Base-by-base conservation (phyloP, 2,888 invertebrate genomes). In the Scelioninae gen. 1 region DNA sequence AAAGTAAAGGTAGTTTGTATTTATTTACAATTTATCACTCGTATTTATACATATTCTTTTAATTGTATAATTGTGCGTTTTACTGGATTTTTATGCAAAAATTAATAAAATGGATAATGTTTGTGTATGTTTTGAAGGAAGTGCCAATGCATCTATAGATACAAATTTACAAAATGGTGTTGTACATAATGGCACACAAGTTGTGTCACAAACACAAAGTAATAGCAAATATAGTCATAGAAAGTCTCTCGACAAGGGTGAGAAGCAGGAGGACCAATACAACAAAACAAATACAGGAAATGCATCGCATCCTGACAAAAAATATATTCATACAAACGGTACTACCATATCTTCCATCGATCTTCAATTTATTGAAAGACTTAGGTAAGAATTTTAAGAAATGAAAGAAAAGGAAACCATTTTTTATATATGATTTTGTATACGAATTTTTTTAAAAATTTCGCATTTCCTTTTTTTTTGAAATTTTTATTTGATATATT, bases 221-320 rank as follows among this genome's bases (percentile, higher is more conserved):
- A 84, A 88, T 63, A 86, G 89, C 75, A 93, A 93, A 90, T 93
- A 93, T 89, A 93, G 93, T 90, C 94, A 94, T 89, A 94, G 93
- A 91, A 94, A 94, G 88, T 93, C 93, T 40, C 88, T 93, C 69
- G 93, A 94, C 77, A 93, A 93, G 88, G 92, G 92, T 77, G 93
- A 93, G 72, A 93, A 92, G 78, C 90, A 89, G 78, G 91, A 92
- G 79, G 91, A 92, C 43, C 89, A 89, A 76, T 91, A 90, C 84
- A 90, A 87, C 85, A 91, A 90, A 87, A 90, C 90, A 84, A 92
- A 87, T 86, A 74, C 86, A 71, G 88, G 88, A 77, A 91, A 88
- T 87, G 84, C 88, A 53, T 91, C 90, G 81, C 90, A 91, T 74
- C 86, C 89, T 66, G 91, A 91, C 80, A 92, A 92, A 84, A 92